Conservation (phyloP, 2,113 vertebrate species). For the Osmerus mordax region DNA sequence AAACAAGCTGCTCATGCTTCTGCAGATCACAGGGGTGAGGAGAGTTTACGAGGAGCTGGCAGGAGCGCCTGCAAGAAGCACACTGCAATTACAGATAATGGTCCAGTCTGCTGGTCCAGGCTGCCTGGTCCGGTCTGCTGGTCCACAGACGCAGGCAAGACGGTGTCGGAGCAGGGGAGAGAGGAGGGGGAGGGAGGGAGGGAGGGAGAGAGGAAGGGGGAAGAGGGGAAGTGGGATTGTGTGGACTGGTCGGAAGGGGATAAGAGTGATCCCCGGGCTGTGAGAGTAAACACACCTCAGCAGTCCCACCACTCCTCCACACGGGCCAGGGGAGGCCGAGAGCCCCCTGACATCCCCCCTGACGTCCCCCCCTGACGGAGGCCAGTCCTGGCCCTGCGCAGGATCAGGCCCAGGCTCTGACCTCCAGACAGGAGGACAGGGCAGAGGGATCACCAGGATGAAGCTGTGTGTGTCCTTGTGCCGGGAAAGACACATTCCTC, state of each 20-base stretch:
- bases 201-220: constrained; percentile 3
- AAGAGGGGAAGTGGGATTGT: not conserved
- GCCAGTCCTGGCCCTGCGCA: not conserved
- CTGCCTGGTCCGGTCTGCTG: not conserved
- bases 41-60: constrained; percentile 6
- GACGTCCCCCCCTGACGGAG: not conserved
- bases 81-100: constrained; percentile 36
- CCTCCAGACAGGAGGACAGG: constrained; percentile 1
- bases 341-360: not conserved
- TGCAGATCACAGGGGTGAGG: not conserved
- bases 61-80: constrained; percentile 17
- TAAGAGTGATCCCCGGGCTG: constrained; percentile 14
- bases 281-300: constrained; percentile 18
- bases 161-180: not conserved
- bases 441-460: not conserved
- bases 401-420: not conserved
- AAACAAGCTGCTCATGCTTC: not conserved
- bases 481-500: not conserved
- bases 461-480: not conserved
- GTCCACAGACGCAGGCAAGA: constrained; percentile 26
- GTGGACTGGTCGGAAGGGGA: constrained; percentile 10
- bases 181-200: not conserved
- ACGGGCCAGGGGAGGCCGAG: not conserved
- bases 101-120: not conserved
- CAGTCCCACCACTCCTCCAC: constrained; percentile 19